Evolutionary conservation across 2,888 invertebrate genomes (phyloP), one percentile per base, ranked within the genome.

Genomic region (Pheosia tremula): DNA sequence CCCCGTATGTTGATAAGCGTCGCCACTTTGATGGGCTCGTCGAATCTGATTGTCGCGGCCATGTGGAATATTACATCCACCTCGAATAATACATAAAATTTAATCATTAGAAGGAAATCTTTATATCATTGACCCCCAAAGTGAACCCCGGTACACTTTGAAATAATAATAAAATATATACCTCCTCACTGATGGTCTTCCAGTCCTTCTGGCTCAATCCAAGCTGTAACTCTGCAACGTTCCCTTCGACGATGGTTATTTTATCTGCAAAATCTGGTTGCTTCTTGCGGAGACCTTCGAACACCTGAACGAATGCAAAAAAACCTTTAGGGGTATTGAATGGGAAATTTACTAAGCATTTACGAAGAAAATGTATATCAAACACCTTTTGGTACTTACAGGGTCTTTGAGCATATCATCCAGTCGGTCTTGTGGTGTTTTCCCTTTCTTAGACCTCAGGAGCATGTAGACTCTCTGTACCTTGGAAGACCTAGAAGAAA

Each of bases 1-100:
- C 98, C 98, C 55, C 97, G 94, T 0, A 98, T 96, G 85, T 98
- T 99, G 86, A 98, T 95, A 61, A 97, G 90, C 3, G 98, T 96
- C 0, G 98, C 97, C 64, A 94, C 94, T 80, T 96, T 96, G 43
- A 99, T 89, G 0, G 95, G 94, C 81, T 98, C 98, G 84, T 98
- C 98, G 80, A 98, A 99, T 79, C 96, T 95, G 67, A 87, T 85
- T 0, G 88, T 89, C 0, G 91, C 90, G 0, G 91, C 90, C 2
- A 79, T 77, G 69, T 90, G 89, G 66, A 85, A 82, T 57, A 89
- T 82, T 4, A 87, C 69, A 24, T 74, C 45, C 10, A 69, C 67
- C 68, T 72, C 64, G 82, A 55, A 37, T 3, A 50, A 9, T 24
- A 24, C 24, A 24, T 24, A 24, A 24, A 24, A 24, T 24, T 24